A percentile compares a stretch with the other conserved stretches of the same genome.
These are phyloP conservation scores for Ophioninae sp. DNA, from an alignment of 2,888 invertebrate genomes.

Conservation along the genomic window DNA sequence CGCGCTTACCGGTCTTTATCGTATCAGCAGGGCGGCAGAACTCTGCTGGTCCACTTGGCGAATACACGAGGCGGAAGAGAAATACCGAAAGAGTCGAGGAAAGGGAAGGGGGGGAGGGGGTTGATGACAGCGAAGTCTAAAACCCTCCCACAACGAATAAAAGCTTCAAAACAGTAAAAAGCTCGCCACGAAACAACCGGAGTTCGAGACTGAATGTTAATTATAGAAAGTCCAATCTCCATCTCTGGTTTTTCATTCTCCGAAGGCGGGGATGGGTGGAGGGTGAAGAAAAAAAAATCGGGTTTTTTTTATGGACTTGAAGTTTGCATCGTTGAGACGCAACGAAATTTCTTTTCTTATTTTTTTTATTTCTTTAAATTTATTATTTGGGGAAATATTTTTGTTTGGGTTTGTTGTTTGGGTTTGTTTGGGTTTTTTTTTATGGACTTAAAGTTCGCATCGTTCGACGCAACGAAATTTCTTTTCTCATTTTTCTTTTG, in stretches of 20 bases:
- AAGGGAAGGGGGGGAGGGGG: too few relatives aligned
- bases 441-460: too few relatives aligned
- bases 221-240: conserved; percentile 69
- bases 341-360: too few relatives aligned
- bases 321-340: too few relatives aligned
- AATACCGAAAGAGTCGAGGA: background rate
- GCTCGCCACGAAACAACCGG: conserved; percentile 54
- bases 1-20: conserved; percentile 54
- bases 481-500: too few relatives aligned
- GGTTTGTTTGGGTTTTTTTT: too few relatives aligned
- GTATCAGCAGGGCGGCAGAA: background rate
- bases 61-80: conserved; percentile 18
- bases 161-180: conserved; percentile 61
- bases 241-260: conserved; percentile 49
- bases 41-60: background rate
- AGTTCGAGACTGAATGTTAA: conserved; percentile 76
- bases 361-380: too few relatives aligned
- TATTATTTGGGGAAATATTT: too few relatives aligned
- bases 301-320: too few relatives aligned
- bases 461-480: too few relatives aligned
- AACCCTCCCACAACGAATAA: conserved; percentile 12
- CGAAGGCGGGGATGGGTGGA: conserved; percentile 51
- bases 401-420: too few relatives aligned
- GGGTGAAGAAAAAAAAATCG: too few relatives aligned
- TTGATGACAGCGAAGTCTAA: conserved; percentile 34